Evolutionary conservation across 2,888 invertebrate genomes (phyloP).

Genomic region (Pterostichus madidus): DNA sequence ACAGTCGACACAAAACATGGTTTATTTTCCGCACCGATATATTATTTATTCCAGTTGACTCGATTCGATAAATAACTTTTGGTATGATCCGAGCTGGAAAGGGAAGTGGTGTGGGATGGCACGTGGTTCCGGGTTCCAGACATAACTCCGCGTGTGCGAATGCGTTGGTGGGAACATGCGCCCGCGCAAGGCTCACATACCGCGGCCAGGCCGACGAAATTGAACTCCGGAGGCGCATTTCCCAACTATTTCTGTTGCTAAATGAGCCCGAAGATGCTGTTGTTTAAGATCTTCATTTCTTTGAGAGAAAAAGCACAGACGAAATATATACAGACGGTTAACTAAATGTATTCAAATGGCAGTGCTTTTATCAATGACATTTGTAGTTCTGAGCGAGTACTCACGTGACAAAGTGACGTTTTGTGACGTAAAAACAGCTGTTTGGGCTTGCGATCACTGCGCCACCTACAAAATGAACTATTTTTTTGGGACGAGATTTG

Average conservation of each 20-base stretch:
- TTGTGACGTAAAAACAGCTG: too few relatives aligned
- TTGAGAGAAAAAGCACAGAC: background rate
- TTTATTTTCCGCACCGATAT: slow-evolving; percentile 29
- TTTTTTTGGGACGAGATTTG: too few relatives aligned
- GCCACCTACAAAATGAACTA: too few relatives aligned
- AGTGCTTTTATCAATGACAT: too few relatives aligned
- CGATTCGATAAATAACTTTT: slow-evolving; percentile 44
- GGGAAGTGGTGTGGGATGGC: slow-evolving; percentile 1
- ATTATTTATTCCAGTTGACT: slow-evolving; percentile 41
- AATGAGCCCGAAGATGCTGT: slow-evolving; percentile 50
- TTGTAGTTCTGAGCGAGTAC: too few relatives aligned
- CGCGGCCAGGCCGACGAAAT: slow-evolving; percentile 17
- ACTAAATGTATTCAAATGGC: too few relatives aligned
- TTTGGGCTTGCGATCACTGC: too few relatives aligned
- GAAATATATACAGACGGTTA: too few relatives aligned
- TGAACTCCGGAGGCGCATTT: slow-evolving; percentile 37
- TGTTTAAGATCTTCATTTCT: slow-evolving; percentile 14
- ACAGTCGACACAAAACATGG: slow-evolving; percentile 10
- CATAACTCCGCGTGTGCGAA: slow-evolving; percentile 41
- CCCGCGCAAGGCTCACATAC: slow-evolving; percentile 19
- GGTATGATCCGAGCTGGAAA: slow-evolving; percentile 26
- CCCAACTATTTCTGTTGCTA: slow-evolving; percentile 51
- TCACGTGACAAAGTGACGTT: too few relatives aligned
- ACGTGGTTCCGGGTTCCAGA: slow-evolving; percentile 49
- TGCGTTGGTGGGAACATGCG: slow-evolving; percentile 31